Base-by-base conservation (phyloP, 2,797 vertebrate species). In the Macropodus opercularis region DNA sequence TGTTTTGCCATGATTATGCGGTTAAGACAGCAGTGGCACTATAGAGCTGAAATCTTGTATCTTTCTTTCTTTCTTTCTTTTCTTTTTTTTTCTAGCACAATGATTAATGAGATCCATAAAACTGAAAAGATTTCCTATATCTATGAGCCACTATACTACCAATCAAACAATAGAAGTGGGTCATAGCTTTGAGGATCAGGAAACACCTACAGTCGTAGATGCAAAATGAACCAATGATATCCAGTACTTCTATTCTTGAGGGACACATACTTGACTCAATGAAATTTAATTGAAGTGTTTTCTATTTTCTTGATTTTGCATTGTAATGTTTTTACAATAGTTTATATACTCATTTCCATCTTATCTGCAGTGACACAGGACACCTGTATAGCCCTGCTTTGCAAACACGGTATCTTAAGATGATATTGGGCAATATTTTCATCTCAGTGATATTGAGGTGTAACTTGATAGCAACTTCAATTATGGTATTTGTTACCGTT, bases 91-190 rank as follows among this genome's bases (percentile, higher is more conserved):
- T 2, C 22, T 22, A 43, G 21, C 18, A 31, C 6, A 29, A 4
- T 3, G 21, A 55, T 41, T 44, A 24, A 36, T 43, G 9, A 58
- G 8, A 24, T 3, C 29, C 26, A 31, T 43, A 19, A 35, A 6
- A 35, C 8, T 35, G n/a, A 58, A 61, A 53, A 49, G 10, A 29
- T 3, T 9, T 43, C n/a, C n/a, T n/a, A n/a, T n/a, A 54, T 52
- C 43, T 62, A 27, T 49, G 17, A 29, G 38, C 21, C 38, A 10
- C 40, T 51, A n/a, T 22, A 48, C 23, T 35, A n/a, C 44, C 44
- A 56, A n/a, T 47, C 44, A 56, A 50, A 84, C 70, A 83, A 78
- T 58, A 29, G 36, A 83, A 77, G 18, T 85, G 27, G 81, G 83
- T 63, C 72, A 80, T 4, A 38, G 36, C 41, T 77, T 58, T 73